Conservation (phyloP, 2,888 invertebrate species). For the Pediacus dermestoides region DNA sequence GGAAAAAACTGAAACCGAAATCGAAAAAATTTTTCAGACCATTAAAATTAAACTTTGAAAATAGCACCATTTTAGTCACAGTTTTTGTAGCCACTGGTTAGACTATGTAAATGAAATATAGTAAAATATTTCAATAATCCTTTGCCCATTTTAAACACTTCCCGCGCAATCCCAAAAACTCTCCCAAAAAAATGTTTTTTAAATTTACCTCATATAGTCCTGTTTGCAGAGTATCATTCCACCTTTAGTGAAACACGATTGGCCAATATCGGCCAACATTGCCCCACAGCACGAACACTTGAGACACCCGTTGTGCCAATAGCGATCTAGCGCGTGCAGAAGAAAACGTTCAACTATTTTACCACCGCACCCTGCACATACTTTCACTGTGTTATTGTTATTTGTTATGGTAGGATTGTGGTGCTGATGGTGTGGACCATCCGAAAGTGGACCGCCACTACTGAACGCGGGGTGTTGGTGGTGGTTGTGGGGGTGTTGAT, state of each 20-base stretch:
- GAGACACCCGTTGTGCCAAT: conserved; percentile 94
- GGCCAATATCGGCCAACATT: conserved; percentile 85
- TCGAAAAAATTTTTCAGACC: no score
- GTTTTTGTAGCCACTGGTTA: no score
- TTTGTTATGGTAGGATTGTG: conserved; percentile 58
- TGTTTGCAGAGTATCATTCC: conserved; percentile 94
- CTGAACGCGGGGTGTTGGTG: conserved; percentile 51
- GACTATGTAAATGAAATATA: no score
- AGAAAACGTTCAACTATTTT: conserved; percentile 90
- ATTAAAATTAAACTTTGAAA: no score
- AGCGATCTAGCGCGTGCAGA: conserved; percentile 87
- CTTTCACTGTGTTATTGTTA: conserved; percentile 59
- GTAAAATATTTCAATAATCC: no score
- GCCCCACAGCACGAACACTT: conserved; percentile 91
- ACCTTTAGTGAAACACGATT: conserved; percentile 87
- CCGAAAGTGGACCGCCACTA: conserved; percentile 51
- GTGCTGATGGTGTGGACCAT: conserved; percentile 50
- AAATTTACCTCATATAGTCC: conserved; percentile 88
- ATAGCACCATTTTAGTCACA: no score
- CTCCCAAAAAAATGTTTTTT: conserved; percentile 18
- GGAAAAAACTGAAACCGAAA: no score
- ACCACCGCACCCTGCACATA: conserved; percentile 88
- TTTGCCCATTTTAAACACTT: no score
- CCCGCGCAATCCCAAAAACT: no score
- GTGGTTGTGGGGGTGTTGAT: conserved; percentile 44